Conservation (phyloP, 2,113 vertebrate genomes). For the Pangasianodon hypophthalmus region DNA sequence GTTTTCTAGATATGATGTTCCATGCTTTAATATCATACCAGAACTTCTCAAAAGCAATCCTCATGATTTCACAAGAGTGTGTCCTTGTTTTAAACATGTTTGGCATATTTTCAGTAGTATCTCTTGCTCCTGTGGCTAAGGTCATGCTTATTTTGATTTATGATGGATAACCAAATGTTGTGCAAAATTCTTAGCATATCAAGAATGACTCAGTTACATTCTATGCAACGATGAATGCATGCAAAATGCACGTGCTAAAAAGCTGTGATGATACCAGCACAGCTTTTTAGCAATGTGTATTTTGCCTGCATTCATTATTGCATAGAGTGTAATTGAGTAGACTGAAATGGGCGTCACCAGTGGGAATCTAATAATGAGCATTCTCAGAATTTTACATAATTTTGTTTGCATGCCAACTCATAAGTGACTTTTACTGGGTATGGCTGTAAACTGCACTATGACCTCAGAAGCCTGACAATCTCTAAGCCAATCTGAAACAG, state of each 20-base stretch:
- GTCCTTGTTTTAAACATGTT: slow-evolving; percentile 43
- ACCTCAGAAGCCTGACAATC: background rate
- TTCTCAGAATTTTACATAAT: background rate
- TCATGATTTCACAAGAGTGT: slow-evolving; percentile 45
- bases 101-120: slow-evolving; percentile 33
- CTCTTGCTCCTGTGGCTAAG: slow-evolving; percentile 34
- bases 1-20: slow-evolving; percentile 44
- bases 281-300: too few relatives aligned
- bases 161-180: background rate
- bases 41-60: slow-evolving; percentile 17
- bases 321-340: background rate
- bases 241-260: background rate
- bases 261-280: background rate
- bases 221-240: background rate
- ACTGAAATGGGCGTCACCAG: background rate
- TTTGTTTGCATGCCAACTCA: background rate
- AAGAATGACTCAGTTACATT: background rate
- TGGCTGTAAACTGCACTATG: background rate
- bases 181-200: slow-evolving; percentile 8
- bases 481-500: too few relatives aligned
- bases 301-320: too few relatives aligned
- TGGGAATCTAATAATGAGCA: background rate
- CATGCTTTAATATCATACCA: slow-evolving; percentile 33
- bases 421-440: background rate
- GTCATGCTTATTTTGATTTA: slow-evolving; percentile 2